A percentile compares a stretch with the other conserved stretches of the same genome.
phyloP scores from a whole-genome alignment of 2,113 vertebrate species.

The Eclectus roratus region DNA sequence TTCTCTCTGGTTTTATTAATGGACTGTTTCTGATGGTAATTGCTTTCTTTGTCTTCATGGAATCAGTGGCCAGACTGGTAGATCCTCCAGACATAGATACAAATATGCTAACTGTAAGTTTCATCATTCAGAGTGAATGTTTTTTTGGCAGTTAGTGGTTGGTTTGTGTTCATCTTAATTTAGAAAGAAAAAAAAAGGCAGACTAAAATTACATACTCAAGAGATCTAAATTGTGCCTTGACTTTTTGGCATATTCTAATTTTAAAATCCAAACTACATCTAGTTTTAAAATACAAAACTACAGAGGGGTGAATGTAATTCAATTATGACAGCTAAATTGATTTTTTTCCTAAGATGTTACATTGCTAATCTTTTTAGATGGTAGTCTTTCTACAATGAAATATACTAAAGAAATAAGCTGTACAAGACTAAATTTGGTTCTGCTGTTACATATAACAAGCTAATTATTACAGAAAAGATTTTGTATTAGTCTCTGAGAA shows the following conservation, averaged over 20 bases:
- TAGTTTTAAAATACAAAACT: neutral
- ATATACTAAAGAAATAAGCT: neutral
- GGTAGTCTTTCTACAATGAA: neutral
- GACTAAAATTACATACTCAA: neutral
- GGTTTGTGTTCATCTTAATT: neutral
- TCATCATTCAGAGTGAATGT: slow-evolving; percentile 15
- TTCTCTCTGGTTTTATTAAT: slow-evolving; percentile 98
- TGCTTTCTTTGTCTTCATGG: slow-evolving; percentile 96
- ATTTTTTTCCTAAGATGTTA: neutral
- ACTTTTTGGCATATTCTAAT: neutral
- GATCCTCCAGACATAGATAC: slow-evolving; percentile 98
- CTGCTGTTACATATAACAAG: neutral
- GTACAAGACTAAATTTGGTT: neutral
- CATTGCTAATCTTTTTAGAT: neutral
- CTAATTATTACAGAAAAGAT: neutral
- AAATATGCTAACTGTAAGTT: slow-evolving; percentile 95
- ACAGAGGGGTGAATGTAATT: neutral
- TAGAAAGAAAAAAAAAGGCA: neutral
- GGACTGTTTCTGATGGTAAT: slow-evolving; percentile 98
- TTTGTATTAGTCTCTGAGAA: neutral
- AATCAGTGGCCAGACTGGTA: slow-evolving; percentile 88
- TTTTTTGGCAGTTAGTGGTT: neutral
- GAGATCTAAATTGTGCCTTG: neutral
- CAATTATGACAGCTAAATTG: neutral
- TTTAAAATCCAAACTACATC: neutral